Conservation (phyloP, 2,888 invertebrate species). For the Xestoiulus laeticollis region DNA sequence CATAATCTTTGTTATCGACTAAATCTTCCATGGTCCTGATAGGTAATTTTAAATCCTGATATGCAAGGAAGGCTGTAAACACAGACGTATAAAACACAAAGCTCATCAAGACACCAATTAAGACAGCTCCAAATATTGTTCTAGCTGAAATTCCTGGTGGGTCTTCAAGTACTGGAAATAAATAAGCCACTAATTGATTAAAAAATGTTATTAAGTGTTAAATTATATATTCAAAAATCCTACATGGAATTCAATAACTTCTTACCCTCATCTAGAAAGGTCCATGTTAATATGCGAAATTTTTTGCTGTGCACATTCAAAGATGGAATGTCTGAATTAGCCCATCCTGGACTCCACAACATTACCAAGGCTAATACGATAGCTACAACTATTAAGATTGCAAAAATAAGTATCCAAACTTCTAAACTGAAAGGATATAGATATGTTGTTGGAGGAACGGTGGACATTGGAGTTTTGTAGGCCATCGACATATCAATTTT, state of each 20-base stretch:
- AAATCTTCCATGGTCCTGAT: neutral
- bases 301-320: neutral
- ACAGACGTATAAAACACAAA: constrained; percentile 41
- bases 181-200: too few relatives aligned
- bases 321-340: neutral
- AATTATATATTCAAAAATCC: neutral
- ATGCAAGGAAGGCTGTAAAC: constrained; percentile 24
- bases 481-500: constrained; percentile 36
- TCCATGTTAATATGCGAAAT: constrained; percentile 43
- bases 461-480: constrained; percentile 11
- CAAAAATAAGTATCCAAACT: constrained; percentile 42
- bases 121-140: neutral
- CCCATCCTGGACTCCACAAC: constrained; percentile 35
- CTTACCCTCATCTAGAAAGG: constrained; percentile 45
- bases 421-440: neutral
- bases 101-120: constrained; percentile 8
- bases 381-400: neutral
- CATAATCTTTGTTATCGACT: neutral
- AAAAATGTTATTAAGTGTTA: neutral
- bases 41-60: neutral
- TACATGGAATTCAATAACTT: neutral
- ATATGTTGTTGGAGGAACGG: constrained; percentile 36
- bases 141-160: neutral
- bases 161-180: constrained; percentile 35
- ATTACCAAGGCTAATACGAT: constrained; percentile 3